Evolutionary conservation across 2,113 vertebrate species (phyloP), one percentile per base, ranked within the genome.

Genomic region (Suncus etruscus): DNA sequence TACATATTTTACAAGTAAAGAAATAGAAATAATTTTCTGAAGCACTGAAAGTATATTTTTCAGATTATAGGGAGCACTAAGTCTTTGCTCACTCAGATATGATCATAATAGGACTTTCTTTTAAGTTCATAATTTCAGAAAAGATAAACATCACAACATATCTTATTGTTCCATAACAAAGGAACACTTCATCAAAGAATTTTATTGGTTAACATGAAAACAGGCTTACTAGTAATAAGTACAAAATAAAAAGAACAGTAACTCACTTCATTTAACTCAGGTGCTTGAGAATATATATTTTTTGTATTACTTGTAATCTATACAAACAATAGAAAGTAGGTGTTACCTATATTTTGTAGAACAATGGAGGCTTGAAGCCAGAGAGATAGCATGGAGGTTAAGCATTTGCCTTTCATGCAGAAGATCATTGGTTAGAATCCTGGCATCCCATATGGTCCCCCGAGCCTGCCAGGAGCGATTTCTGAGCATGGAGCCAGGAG

Each of bases 181-280:
- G 39, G 66, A 25, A 70, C 20, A 54, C 54, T 54, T 54, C 14
- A 54, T 54, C 54, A 11, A 54, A 54, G 66, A 81, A 82, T 66
- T 39, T 39, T 39, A 39, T 78, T 73, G 27, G 29, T 8, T 18
- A 51, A 82, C 76, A 89, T 48, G 27, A n/a, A 65, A 65, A 6
- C 27, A 72, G 6, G 10, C 76, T 70, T 22, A 22, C 48, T 72
- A n/a, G 86, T 82, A 54, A 14, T 47, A 63, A 70, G 47, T 68
- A 14, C 65, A 7, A 74, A 81, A 74, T 29, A 31, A 89, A 76
- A 11, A 70, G 47, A 12, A 48, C 9, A 73, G 45, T 65, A 32
- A 20, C 32, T 47, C 51, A 79, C 50, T 88, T 68, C 78, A 73
- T 74, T 83, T 69, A 94, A 68, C 16, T 14, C 65, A 88, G 18